Evolutionary conservation across 2,113 vertebrate genomes (phyloP), one percentile per base, ranked within the genome.

Genomic region (Miniopterus natalensis): DNA sequence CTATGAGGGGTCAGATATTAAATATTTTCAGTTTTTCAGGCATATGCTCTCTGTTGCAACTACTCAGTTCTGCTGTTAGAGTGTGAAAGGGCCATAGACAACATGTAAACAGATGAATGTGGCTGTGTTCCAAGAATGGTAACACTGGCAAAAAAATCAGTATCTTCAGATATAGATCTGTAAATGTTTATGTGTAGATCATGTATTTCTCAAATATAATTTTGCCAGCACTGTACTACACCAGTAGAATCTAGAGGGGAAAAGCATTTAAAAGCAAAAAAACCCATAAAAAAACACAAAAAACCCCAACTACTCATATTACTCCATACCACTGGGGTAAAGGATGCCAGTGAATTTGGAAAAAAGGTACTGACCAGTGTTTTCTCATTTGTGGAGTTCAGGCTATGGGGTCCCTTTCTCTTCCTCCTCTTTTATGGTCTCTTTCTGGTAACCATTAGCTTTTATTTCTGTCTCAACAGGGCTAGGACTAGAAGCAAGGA

Each of bases 81-180:
- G 47, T 90, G 47, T 92, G 51, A 96, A 92, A 92, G 80, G 78
- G 45, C 89, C 75, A 25, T 74, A 94, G 61, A 90, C 84, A 88
- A 3, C 57, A 9, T 47, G 5, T 94, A 91, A 87, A 81, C 75
- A 92, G 81, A 40, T 84, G n/a, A 86, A 42, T 12, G 2, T 86
- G 45, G 27, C 70, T 95, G 0, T 89, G 31, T 92, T 93, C 87
- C 65, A 92, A 70, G 51, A 96, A 74, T 84, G 73, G 36, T 90
- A 84, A 88, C 21, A 31, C 51, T 91, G 71, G 45, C 65, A 78
- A 86, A 77, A 66, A 95, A 96, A 79, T 94, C 63, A 94, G 31
- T 89, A 12, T 92, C 84, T 95, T 95, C 4, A 70, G 77, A 47
- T 94, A 55, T 90, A 84, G 92, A 88, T 80, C 42, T 85, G 18